These are phyloP conservation scores for Aquila chrysaetos DNA, from an alignment of 2,797 vertebrate species.

Conservation along the genomic window DNA sequence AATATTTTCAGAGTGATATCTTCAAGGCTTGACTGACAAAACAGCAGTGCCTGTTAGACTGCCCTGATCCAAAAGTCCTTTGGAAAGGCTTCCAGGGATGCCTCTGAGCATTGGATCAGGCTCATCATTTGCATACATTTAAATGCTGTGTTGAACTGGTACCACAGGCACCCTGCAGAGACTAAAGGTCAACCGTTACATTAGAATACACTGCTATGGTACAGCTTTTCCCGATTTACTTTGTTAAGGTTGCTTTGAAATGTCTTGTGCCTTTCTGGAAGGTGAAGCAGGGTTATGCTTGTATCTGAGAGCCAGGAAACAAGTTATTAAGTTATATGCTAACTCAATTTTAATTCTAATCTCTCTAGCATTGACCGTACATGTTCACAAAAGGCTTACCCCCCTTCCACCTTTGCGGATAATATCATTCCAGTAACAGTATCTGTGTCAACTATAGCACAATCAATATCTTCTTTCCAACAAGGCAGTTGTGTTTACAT, in stretches of 20 bases:
- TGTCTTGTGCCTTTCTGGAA: background rate
- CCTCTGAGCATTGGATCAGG: background rate
- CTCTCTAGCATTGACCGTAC: background rate
- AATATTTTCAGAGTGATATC: background rate
- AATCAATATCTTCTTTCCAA: background rate
- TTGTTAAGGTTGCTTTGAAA: background rate
- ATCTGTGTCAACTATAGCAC: background rate
- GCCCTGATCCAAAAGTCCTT: background rate
- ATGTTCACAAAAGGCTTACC: background rate
- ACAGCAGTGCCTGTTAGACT: background rate
- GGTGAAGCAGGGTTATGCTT: background rate
- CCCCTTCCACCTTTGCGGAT: background rate
- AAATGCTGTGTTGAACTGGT: background rate
- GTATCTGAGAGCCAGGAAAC: background rate
- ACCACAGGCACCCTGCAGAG: background rate
- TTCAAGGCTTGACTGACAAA: background rate
- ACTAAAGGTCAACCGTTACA: background rate
- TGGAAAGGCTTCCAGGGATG: background rate
- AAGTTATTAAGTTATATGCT: background rate
- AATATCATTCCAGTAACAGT: background rate
- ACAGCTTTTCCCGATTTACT: background rate
- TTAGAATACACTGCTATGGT: background rate
- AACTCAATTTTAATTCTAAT: background rate
- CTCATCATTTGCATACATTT: background rate
- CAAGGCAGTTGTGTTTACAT: background rate